Percentiles rank a stretch among this genome's conserved stretches.
These are phyloP conservation scores for Semaprochilodus insignis DNA, from an alignment of 2,797 vertebrate genomes.

Conservation along the genomic window DNA sequence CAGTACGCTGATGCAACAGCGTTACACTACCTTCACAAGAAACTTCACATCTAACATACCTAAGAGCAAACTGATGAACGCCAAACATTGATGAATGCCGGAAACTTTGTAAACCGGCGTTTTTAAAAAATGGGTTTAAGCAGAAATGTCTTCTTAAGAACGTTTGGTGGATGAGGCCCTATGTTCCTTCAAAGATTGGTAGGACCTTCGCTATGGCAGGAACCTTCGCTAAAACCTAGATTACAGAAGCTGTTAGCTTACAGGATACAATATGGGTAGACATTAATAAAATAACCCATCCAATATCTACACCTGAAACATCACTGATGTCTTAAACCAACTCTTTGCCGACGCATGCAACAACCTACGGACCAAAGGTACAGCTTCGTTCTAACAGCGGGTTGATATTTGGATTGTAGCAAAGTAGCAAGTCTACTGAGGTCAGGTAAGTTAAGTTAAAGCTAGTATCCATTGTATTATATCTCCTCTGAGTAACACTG, in stretches of 20 bases:
- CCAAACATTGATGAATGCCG: too few relatives aligned
- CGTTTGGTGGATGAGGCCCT: not conserved
- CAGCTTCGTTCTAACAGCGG: not conserved
- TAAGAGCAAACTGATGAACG: too few relatives aligned
- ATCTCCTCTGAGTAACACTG: constrained; percentile 19
- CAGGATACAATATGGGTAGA: not conserved
- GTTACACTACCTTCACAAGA: not conserved
- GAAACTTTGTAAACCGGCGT: too few relatives aligned
- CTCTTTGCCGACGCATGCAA: constrained; percentile 9
- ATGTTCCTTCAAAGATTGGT: not conserved
- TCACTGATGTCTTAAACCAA: constrained; percentile 1
- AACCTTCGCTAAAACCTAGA: not conserved
- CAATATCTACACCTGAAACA: not conserved
- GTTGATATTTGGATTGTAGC: too few relatives aligned
- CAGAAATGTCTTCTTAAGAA: too few relatives aligned
- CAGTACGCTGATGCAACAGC: not conserved
- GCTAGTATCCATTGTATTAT: not conserved
- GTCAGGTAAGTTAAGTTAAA: not conserved
- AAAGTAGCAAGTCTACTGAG: not conserved
- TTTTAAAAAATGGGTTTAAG: too few relatives aligned
- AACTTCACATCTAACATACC: not conserved
- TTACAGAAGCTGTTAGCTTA: not conserved
- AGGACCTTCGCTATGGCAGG: not conserved
- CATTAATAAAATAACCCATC: not conserved
- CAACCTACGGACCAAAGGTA: not conserved